Evolutionary conservation across 2,797 vertebrate species (phyloP).

Genomic region (Lepilemur ruficaudatus): DNA sequence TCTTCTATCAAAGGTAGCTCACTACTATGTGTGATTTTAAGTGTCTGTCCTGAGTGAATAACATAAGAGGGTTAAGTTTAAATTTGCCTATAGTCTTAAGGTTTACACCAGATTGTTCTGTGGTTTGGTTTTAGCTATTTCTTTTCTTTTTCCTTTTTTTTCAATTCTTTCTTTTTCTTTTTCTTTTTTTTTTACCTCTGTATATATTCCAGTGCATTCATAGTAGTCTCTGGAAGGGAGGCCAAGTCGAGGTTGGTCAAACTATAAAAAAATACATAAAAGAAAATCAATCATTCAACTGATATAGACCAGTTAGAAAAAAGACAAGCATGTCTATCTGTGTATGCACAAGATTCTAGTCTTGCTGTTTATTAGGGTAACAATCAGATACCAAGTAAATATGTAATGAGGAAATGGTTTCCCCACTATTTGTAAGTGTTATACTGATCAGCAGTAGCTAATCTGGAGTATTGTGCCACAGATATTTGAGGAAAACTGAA

Average conservation of each 20-base stretch:
- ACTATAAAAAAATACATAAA: conserved; percentile 83
- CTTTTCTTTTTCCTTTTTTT: background rate
- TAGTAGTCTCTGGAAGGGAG: conserved; percentile 96
- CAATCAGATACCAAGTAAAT: background rate
- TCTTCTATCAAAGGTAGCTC: background rate
- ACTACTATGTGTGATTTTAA: background rate
- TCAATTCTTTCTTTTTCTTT: background rate
- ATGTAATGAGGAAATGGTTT: background rate
- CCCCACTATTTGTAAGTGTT: background rate
- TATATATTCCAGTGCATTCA: conserved; percentile 90
- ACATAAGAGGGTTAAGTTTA: background rate
- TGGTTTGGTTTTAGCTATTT: background rate
- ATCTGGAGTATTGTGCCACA: background rate
- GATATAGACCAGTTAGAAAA: background rate
- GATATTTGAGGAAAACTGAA: background rate
- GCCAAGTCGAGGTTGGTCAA: conserved; percentile 94
- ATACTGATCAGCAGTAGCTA: background rate
- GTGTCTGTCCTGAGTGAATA: background rate
- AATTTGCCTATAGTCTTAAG: background rate
- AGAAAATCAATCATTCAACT: conserved; percentile 39
- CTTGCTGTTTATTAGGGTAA: background rate
- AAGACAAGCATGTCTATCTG: background rate
- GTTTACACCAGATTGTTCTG: background rate
- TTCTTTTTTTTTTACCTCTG: conserved; percentile 86
- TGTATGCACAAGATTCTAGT: background rate